Conservation (phyloP, 2,797 vertebrate species). For the Allenopithecus nigroviridis region DNA sequence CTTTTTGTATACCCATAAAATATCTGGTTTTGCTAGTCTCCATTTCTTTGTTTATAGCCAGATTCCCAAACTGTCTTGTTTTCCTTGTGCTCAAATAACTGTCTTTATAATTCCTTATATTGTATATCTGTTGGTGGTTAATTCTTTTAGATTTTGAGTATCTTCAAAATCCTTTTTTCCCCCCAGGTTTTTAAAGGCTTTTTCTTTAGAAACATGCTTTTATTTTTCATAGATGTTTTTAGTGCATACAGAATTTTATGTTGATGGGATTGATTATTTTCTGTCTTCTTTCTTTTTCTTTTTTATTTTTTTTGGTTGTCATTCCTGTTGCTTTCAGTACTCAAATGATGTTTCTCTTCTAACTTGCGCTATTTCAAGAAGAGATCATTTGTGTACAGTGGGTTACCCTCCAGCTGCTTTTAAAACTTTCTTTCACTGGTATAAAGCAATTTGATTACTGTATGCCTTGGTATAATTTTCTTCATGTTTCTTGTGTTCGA, state of each 20-base stretch:
- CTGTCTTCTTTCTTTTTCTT: not conserved
- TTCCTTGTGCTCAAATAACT: not conserved
- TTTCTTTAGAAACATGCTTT: not conserved
- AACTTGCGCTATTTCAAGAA: not conserved
- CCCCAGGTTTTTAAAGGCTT: not conserved
- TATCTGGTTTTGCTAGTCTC: not conserved
- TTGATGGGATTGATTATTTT: not conserved
- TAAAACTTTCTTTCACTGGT: not conserved
- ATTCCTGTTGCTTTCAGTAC: not conserved
- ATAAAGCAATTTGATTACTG: not conserved
- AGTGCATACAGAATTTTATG: not conserved
- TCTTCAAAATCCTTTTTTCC: not conserved
- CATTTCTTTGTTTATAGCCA: not conserved
- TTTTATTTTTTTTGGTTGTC: not conserved
- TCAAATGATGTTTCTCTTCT: not conserved
- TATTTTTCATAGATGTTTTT: not conserved
- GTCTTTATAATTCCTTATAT: not conserved
- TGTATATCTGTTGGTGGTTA: not conserved
- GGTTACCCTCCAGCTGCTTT: not conserved
- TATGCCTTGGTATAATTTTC: not conserved
- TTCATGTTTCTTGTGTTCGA: not conserved
- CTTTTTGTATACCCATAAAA: not conserved
- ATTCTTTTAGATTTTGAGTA: not conserved
- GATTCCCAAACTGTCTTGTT: not conserved
- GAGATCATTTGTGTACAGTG: not conserved